Evolutionary conservation across 2,113 vertebrate genomes (phyloP).

Genomic region (Dromas ardeola): DNA sequence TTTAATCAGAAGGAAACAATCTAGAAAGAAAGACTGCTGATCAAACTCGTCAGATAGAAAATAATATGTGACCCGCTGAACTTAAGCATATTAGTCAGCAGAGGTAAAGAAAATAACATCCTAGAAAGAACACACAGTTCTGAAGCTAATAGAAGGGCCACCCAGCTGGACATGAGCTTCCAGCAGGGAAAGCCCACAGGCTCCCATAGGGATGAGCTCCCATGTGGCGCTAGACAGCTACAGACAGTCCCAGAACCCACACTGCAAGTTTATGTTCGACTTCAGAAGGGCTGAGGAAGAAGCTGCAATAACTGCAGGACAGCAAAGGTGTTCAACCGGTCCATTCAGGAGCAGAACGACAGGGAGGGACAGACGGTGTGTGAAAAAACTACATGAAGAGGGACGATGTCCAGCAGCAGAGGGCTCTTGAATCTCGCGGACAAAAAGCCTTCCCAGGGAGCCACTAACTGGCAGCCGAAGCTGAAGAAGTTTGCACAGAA

Average conservation of each 20-base stretch:
- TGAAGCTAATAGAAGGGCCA: not conserved
- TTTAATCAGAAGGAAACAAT: not conserved
- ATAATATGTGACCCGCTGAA: not conserved
- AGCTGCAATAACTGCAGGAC: not conserved
- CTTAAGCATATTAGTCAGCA: not conserved
- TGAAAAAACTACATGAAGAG: not conserved
- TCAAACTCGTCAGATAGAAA: not conserved
- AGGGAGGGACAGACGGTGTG: accelerated
- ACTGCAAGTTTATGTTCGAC: accelerated
- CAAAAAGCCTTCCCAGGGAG: not conserved
- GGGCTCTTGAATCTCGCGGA: not conserved
- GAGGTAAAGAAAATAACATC: not conserved
- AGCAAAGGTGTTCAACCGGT: not conserved
- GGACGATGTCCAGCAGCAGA: not conserved
- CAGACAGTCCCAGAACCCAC: not conserved
- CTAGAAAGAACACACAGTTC: not conserved
- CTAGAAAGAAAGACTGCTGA: not conserved
- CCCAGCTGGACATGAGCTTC: not conserved
- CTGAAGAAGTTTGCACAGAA: not conserved
- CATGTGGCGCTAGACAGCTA: not conserved
- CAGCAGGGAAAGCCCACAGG: not conserved
- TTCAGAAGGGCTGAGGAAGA: not conserved
- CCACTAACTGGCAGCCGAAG: not conserved
- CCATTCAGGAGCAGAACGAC: not conserved
- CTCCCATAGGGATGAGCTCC: not conserved